phyloP scores from a whole-genome alignment of 1,140 invertebrate species.

The Mactra quadrangularis region DNA sequence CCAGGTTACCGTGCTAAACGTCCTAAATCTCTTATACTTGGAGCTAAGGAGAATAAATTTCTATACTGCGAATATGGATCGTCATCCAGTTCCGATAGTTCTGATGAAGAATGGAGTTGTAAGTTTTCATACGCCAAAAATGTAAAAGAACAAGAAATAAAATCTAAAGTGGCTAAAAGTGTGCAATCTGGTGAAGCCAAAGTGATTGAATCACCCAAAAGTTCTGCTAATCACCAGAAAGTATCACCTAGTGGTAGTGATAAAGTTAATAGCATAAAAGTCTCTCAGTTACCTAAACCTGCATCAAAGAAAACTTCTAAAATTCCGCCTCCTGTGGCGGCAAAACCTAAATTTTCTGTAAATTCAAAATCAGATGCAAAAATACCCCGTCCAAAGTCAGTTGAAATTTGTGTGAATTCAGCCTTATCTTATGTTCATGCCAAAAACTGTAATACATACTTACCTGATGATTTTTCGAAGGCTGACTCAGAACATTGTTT shows the following conservation, averaged over 20 bases:
- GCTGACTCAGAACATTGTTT: slow-evolving; percentile 43
- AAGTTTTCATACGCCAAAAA: slow-evolving; percentile 60
- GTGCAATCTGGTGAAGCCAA: slow-evolving; percentile 57
- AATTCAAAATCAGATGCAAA: slow-evolving; percentile 1
- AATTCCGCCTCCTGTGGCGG: slow-evolving; percentile 67
- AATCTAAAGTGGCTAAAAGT: slow-evolving; percentile 45
- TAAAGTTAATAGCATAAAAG: not conserved
- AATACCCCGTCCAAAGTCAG: slow-evolving; percentile 44
- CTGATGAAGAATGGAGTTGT: slow-evolving; percentile 63
- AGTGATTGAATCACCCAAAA: slow-evolving; percentile 60
- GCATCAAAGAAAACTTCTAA: slow-evolving; percentile 60
- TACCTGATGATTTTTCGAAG: slow-evolving; percentile 32
- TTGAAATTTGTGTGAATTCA: slow-evolving; percentile 53
- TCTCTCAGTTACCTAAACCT: slow-evolving; percentile 29
- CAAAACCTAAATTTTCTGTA: slow-evolving; percentile 44
- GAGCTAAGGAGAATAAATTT: slow-evolving; percentile 74
- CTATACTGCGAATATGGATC: slow-evolving; percentile 75
- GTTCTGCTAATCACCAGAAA: not conserved
- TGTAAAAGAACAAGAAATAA: slow-evolving; percentile 54
- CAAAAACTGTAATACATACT: slow-evolving; percentile 20
- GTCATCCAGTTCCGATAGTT: slow-evolving; percentile 61
- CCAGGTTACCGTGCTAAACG: slow-evolving; percentile 62
- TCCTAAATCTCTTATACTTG: slow-evolving; percentile 75
- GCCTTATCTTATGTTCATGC: slow-evolving; percentile 13
- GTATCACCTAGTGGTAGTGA: not conserved